These are phyloP conservation scores for Umimayanthus chanpuru DNA, from an alignment of 92 coral and sea anemone genomes.

Conservation along the genomic window DNA sequence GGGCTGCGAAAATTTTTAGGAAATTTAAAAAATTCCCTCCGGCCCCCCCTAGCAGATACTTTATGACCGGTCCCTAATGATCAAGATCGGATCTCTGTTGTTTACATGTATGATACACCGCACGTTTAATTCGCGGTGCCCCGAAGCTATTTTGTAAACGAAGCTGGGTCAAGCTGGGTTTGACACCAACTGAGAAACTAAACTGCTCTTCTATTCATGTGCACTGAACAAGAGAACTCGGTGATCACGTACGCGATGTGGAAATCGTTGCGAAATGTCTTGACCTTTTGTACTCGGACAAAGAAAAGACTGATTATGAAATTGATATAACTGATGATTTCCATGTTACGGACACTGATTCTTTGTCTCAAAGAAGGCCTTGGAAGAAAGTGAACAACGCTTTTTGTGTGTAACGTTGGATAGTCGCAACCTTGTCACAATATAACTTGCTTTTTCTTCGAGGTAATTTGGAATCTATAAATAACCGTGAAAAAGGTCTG, in stretches of 20 bases:
- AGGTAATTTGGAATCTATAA: too few species aligned
- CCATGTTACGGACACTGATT: neutral
- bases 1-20: too few species aligned
- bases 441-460: neutral
- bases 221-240: neutral
- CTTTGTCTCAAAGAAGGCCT: neutral
- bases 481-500: neutral
- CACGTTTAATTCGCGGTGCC: neutral
- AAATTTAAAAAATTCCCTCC: too few species aligned
- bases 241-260: conserved; percentile 30
- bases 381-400: too few species aligned
- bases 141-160: conserved; percentile 21
- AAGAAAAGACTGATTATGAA: neutral
- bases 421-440: too few species aligned
- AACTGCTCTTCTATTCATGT: neutral
- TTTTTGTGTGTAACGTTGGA: neutral
- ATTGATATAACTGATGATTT: neutral
- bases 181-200: neutral
- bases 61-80: too few species aligned
- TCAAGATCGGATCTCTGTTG: neutral
- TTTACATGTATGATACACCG: neutral
- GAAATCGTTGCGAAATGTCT: conserved; percentile 19
- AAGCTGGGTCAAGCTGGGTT: conserved; percentile 32
- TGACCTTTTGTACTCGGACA: conserved; percentile 17
- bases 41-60: too few species aligned